Conservation (phyloP, 2,888 invertebrate species). For the Netelia virgata region DNA sequence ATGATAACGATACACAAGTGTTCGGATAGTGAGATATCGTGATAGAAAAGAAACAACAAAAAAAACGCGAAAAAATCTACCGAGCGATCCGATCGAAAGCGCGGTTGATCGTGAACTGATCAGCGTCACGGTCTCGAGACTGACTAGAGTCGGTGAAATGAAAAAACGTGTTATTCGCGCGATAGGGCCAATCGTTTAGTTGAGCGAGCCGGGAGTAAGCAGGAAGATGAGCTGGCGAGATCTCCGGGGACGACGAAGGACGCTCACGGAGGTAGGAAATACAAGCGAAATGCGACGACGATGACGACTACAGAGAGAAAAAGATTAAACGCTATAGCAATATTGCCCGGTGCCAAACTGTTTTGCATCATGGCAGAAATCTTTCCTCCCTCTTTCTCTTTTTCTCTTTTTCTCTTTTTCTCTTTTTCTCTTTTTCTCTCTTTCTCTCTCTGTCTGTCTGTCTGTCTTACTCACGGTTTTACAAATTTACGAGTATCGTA, state of each 20-base stretch:
- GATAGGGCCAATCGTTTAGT: slow-evolving; percentile 51
- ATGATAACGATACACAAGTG: slow-evolving; percentile 39
- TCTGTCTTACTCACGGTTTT: slow-evolving; percentile 14
- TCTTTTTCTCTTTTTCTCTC: neutral
- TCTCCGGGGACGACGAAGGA: slow-evolving; percentile 28
- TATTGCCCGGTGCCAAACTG: slow-evolving; percentile 50
- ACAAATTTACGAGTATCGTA: slow-evolving; percentile 49
- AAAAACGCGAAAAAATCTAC: neutral
- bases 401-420: neutral
- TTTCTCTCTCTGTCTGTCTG: neutral
- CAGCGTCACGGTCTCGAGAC: slow-evolving; percentile 3
- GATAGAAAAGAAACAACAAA: slow-evolving; percentile 3
- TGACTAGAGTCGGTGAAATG: slow-evolving; percentile 3
- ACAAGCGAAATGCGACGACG: slow-evolving; percentile 23
- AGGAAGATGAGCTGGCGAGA: slow-evolving; percentile 12
- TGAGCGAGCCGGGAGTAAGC: slow-evolving; percentile 9
- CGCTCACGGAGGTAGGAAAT: slow-evolving; percentile 16
- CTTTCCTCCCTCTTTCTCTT: neutral
- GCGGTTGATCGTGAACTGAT: slow-evolving; percentile 69
- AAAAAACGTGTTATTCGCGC: slow-evolving; percentile 13
- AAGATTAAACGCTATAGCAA: slow-evolving; percentile 29
- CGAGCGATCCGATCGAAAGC: slow-evolving; percentile 90
- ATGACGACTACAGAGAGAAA: slow-evolving; percentile 14
- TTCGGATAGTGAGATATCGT: slow-evolving; percentile 18
- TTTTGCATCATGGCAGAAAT: slow-evolving; percentile 17